A percentile compares a stretch with the other conserved stretches of the same genome.
phyloP scores from a whole-genome alignment of 2,888 invertebrate species.

The Polyommatus icarus region DNA sequence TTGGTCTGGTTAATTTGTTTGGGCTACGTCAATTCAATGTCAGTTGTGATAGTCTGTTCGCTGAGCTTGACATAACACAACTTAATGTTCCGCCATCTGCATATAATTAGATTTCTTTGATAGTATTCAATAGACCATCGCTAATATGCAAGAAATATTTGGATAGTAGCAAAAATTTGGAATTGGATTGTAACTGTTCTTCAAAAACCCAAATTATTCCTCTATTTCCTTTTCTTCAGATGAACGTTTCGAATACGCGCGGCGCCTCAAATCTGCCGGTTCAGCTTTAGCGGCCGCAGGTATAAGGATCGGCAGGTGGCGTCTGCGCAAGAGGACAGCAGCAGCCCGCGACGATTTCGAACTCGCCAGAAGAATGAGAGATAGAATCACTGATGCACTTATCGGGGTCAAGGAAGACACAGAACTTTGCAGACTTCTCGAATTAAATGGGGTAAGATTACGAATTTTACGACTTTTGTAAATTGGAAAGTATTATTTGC shows the following conservation, averaged over 20 bases:
- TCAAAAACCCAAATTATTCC: neutral
- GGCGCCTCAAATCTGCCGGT: slow-evolving; percentile 93
- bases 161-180: too few species aligned
- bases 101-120: too few species aligned
- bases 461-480: too few species aligned
- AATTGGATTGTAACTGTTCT: too few species aligned
- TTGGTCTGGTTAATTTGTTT: too few species aligned
- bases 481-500: too few species aligned
- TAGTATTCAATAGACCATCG: too few species aligned
- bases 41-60: too few species aligned
- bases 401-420: slow-evolving; percentile 87
- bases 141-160: too few species aligned
- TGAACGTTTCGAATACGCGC: slow-evolving; percentile 96
- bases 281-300: slow-evolving; percentile 91
- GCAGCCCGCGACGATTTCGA: slow-evolving; percentile 96
- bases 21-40: too few species aligned
- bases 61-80: too few species aligned
- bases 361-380: slow-evolving; percentile 92
- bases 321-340: slow-evolving; percentile 94
- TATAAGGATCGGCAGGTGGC: slow-evolving; percentile 93
- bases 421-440: slow-evolving; percentile 88
- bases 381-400: slow-evolving; percentile 92
- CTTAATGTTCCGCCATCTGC: too few species aligned
- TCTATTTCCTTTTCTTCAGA: slow-evolving; percentile 71
- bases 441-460: slow-evolving; percentile 84